Evolutionary conservation across 2,113 vertebrate genomes (phyloP), one percentile per base, ranked within the genome.

Genomic region (Piaya cayana): DNA sequence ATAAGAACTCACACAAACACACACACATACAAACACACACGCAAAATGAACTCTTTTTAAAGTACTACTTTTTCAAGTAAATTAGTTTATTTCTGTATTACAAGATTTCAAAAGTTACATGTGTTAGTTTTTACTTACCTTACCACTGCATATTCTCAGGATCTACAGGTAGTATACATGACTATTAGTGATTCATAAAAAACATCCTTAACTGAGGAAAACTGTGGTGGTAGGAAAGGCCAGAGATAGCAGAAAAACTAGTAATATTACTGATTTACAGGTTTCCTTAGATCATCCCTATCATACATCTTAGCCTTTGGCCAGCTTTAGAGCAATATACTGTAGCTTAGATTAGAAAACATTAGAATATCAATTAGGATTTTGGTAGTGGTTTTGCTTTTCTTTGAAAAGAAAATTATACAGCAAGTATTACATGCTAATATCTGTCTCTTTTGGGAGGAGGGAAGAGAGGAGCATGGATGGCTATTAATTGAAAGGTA

Each of bases 211-310:
- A 64, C 19, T 37, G 17, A 47, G 53, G 23, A 58, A 81, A 62
- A 81, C 62, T 10, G 10, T 3, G 11, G 18, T 18, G 49, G 22
- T 8, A 49, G 29, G 2, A 2, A 12, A 8, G 5, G 8, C 2
- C 6, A 8, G 12, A 84, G n/a, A 30, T 29, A 65, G 9, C 4
- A 60, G 21, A 83, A 87, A 74, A 76, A 65, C 3, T 16, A 67
- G 27, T 47, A 80, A 12, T 9, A 58, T 26, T 53, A 25, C n/a
- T 50, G 67, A 84, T 67, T 30, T 47, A 58, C 11, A 3, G 52
- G 58, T 59, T 63, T 58, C 20, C 10, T 69, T 80, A 56, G 15
- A 47, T 45, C 27, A 56, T 26, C 16, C 34, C 20, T 25, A 59
- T 25, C 43, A 42, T 27, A 15, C 6, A 30, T 17, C 29, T 47